These are phyloP conservation scores for Echiichthys vipera DNA, from an alignment of 2,797 vertebrate species.

Conservation along the genomic window DNA sequence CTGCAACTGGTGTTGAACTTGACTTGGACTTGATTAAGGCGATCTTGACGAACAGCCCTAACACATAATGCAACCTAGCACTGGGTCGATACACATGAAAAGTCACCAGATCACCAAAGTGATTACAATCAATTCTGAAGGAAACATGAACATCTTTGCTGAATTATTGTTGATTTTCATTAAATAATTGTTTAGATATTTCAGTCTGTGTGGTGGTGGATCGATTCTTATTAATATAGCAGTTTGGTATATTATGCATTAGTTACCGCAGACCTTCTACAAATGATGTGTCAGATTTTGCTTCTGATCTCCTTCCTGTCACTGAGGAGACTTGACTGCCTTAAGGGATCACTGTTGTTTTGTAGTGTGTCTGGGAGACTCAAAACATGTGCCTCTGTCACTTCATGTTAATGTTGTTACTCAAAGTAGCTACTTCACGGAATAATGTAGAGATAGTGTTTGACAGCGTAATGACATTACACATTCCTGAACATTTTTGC, in stretches of 20 bases:
- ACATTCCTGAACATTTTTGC: neutral
- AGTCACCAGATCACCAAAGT: too few relatives aligned
- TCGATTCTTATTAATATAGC: neutral
- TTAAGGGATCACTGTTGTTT: neutral
- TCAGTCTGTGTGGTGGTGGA: neutral
- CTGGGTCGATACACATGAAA: too few relatives aligned
- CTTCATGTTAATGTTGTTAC: constrained; percentile 7
- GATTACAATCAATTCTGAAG: neutral
- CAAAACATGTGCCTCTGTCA: constrained; percentile 2
- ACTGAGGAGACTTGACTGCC: constrained; percentile 10
- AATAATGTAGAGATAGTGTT: neutral
- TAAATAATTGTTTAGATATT: neutral
- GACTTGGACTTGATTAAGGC: too few relatives aligned
- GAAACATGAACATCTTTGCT: neutral
- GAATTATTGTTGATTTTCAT: too few relatives aligned
- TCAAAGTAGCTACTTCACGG: constrained; percentile 8
- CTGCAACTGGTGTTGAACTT: too few relatives aligned
- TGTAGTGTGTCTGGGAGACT: constrained; percentile 4
- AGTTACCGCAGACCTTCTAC: neutral
- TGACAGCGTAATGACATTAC: neutral
- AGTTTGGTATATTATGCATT: neutral
- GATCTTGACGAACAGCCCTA: too few relatives aligned
- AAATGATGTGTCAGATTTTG: neutral
- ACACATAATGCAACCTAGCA: too few relatives aligned
- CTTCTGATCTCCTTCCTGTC: constrained; percentile 4